These are phyloP conservation scores for Caracal caracal DNA, from an alignment of 2,113 vertebrate genomes.

Conservation along the genomic window DNA sequence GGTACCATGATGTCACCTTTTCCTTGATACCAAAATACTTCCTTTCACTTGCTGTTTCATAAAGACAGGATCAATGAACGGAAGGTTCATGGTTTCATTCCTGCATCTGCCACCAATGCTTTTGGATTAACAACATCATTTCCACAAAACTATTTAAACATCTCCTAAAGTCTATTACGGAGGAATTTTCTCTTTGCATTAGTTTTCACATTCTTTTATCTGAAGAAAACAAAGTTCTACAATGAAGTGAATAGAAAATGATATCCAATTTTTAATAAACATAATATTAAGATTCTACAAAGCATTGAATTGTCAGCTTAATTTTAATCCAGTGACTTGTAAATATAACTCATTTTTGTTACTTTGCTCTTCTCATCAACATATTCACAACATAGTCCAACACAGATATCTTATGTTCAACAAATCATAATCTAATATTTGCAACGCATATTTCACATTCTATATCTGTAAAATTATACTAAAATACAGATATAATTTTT, in stretches of 20 bases:
- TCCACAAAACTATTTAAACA: neutral
- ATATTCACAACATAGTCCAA: neutral
- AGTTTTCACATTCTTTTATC: neutral
- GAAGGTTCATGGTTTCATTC: neutral
- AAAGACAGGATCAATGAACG: neutral
- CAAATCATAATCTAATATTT: constrained; percentile 51
- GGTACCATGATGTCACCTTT: neutral
- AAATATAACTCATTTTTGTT: neutral
- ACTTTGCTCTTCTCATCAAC: neutral
- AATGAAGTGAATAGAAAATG: constrained; percentile 28
- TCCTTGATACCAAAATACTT: neutral
- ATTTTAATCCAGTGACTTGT: neutral
- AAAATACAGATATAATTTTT: constrained; percentile 49
- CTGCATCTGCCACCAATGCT: neutral
- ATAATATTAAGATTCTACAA: constrained; percentile 1
- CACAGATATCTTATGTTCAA: neutral
- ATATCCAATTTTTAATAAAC: neutral
- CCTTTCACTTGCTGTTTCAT: neutral
- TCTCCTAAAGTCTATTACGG: neutral
- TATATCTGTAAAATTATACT: constrained; percentile 30
- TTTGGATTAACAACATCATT: neutral
- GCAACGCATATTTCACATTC: constrained; percentile 46
- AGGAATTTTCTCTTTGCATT: neutral
- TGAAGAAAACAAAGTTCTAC: neutral
- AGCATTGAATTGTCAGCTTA: neutral